phyloP scores from a whole-genome alignment of 2,797 vertebrate genomes.

The Lycodopsis pacificus region DNA sequence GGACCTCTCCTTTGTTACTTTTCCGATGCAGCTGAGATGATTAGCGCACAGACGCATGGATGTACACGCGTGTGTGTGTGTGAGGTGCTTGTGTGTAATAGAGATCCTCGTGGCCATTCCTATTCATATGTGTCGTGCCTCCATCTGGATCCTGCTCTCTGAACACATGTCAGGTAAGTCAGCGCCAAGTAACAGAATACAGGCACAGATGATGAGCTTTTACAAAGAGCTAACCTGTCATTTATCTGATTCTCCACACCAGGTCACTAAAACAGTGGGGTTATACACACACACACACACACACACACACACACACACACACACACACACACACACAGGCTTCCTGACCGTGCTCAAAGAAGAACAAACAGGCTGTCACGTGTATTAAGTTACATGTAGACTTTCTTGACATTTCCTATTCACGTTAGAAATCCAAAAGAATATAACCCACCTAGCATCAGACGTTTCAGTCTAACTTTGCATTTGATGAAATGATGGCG shows the following conservation, averaged over 20 bases:
- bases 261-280: conserved; percentile 29
- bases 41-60: conserved; percentile 21
- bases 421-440: conserved; percentile 4
- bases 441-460: background rate
- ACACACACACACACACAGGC: conserved; percentile 16
- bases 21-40: conserved; percentile 43
- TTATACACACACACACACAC: conserved; percentile 25
- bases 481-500: conserved; percentile 6
- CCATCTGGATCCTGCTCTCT: conserved; percentile 79
- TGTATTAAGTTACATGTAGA: conserved; percentile 44
- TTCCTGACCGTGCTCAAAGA: conserved; percentile 16
- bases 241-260: conserved; percentile 66
- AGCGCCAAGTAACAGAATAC: conserved; percentile 82
- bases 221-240: conserved; percentile 59
- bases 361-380: conserved; percentile 37
- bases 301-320: conserved; percentile 8
- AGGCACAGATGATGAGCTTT: conserved; percentile 77
- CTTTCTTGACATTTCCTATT: conserved; percentile 40
- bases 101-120: conserved; percentile 52
- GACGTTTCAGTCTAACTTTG: background rate
- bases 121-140: conserved; percentile 59
- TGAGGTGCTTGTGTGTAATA: conserved; percentile 27
- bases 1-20: conserved; percentile 23
- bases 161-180: conserved; percentile 77
- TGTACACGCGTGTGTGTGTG: conserved; percentile 25